Evolutionary conservation across 2,888 invertebrate species (phyloP), one percentile per base, ranked within the genome.

Genomic region (Crematogaster levior): DNA sequence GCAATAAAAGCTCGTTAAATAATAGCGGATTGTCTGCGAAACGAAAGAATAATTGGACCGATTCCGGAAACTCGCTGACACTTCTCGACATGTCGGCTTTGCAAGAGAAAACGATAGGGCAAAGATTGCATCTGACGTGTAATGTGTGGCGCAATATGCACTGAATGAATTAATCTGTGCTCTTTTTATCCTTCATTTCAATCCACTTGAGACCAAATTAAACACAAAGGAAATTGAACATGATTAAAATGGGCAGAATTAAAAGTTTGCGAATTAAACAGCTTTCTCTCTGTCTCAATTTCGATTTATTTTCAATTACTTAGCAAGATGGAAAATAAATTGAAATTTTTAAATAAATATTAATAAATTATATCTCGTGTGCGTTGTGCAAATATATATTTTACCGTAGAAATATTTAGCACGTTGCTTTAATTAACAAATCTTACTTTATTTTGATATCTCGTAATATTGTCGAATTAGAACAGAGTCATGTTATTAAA

Each of bases 1-100:
- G 27, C 15, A 40, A 74, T 24, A 15, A 53, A 51, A 53, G 51
- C 63, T 63, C 63, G n/a, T 75, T 75, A 53, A 51, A 75, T 53
- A 63, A 65, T 27, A 34, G 53, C 24, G 56, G 21, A 43, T 66
- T 66, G 34, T 43, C n/a, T 4, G 27, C 56, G 10, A 48, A 53
- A 43, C 53, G 27, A 43, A 34, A 7, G 43, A 43, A 77, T 56
- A 40, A 63, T 40, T 37, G 27, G 3, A 3, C 12, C 10, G 21
- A 15, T 24, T 37, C 27, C 51, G 10, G 24, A 68, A 79, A 68
- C 37, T 37, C 48, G 37, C 63, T 24, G 37, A 18, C n/a, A 21
- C 51, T 51, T 7, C 7, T 63, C 61, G 37, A 63, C n/a, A n/a
- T 12, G 21, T 18, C 12, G 27, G 15, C n/a, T 18, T 58, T 9